Conservation (phyloP, 2,113 vertebrate species). For the Stigmatopora nigra region DNA sequence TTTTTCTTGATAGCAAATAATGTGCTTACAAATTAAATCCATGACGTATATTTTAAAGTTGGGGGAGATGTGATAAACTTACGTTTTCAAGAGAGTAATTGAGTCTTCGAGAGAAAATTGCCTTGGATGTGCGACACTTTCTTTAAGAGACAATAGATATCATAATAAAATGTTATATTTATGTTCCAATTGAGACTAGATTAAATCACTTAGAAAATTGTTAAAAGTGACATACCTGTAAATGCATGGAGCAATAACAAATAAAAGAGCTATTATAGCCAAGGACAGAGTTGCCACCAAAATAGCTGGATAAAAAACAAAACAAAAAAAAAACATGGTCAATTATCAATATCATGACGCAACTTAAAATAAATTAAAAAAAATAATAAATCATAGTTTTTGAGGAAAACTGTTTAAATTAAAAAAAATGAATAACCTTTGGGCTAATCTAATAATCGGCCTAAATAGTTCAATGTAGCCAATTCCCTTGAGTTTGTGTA, state of each 20-base stretch:
- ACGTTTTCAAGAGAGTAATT: constrained; percentile 55
- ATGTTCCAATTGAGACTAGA: too few species aligned
- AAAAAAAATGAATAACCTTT: neutral
- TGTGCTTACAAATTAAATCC: neutral
- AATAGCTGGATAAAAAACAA: constrained; percentile 54
- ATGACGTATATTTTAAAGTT: neutral
- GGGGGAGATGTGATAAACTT: constrained; percentile 36
- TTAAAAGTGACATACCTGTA: constrained; percentile 51
- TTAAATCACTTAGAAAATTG: neutral
- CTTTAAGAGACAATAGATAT: constrained; percentile 40
- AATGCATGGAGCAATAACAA: constrained; percentile 41
- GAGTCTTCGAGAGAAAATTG: constrained; percentile 40
- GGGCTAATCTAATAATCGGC: neutral
- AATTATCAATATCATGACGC: too few species aligned
- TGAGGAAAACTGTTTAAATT: too few species aligned
- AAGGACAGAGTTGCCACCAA: constrained; percentile 58
- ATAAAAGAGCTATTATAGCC: constrained; percentile 38
- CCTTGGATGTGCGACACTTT: constrained; percentile 45
- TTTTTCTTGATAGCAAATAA: neutral
- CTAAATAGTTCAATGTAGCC: neutral
- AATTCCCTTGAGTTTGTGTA: constrained; percentile 29
- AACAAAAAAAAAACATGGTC: constrained; percentile 8
- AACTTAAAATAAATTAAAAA: neutral
- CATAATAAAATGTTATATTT: neutral
- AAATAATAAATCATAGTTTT: too few species aligned